Percentiles rank a stretch among this genome's conserved stretches.
Evolutionary conservation across 2,113 vertebrate genomes (phyloP).

Genomic region (Australoheros scitulus): DNA sequence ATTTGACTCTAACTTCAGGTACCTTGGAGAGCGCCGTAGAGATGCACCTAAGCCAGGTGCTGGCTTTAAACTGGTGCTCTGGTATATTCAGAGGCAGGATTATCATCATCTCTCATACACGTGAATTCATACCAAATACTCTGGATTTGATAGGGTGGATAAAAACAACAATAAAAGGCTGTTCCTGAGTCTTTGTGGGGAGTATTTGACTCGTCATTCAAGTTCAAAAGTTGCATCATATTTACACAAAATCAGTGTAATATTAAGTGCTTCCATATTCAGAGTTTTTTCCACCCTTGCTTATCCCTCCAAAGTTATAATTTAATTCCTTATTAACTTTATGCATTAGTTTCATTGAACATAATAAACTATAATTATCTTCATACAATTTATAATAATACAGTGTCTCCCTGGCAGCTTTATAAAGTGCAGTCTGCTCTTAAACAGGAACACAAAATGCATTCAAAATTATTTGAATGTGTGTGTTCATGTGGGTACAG

Average conservation of each 20-base stretch:
- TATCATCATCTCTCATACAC: not conserved
- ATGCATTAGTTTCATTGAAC: not conserved
- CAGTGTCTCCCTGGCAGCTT: accelerated
- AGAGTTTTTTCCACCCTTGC: not conserved
- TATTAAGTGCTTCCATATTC: not conserved
- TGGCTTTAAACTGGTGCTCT: not conserved
- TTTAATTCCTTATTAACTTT: not conserved
- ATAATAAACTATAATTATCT: not conserved
- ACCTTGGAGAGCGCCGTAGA: not conserved
- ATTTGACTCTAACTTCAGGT: no score
- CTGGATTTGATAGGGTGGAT: not conserved
- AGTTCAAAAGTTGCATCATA: not conserved
- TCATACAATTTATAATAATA: not conserved
- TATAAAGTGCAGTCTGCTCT: not conserved
- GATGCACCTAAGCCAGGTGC: not conserved
- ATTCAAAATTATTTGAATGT: no score
- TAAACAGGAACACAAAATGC: not conserved
- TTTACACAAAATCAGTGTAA: not conserved
- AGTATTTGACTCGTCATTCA: not conserved
- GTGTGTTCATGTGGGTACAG: no score
- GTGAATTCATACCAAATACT: not conserved
- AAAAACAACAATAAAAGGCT: not conserved
- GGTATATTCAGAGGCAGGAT: not conserved
- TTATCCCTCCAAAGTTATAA: not conserved
- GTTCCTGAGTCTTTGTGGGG: not conserved